phyloP scores from a whole-genome alignment of 2,888 invertebrate genomes.

The Nemotelus nigrinus region DNA sequence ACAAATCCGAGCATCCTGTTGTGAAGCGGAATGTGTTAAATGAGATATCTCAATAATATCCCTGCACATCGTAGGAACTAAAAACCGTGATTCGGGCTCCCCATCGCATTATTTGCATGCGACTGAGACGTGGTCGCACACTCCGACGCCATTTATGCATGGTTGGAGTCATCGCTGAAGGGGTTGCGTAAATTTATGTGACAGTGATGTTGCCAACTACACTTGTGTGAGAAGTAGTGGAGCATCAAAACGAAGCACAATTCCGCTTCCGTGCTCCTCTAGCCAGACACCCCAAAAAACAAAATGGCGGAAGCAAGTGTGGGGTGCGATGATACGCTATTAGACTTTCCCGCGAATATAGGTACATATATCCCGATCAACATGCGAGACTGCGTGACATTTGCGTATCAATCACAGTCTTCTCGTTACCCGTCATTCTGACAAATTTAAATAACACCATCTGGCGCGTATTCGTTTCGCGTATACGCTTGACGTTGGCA shows the following conservation, averaged over 20 bases:
- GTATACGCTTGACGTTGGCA: constrained; percentile 19
- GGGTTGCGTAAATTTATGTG: constrained; percentile 32
- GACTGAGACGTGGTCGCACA: constrained; percentile 20
- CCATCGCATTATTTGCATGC: constrained; percentile 9
- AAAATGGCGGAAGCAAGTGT: constrained; percentile 7
- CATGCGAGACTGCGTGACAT: constrained; percentile 55
- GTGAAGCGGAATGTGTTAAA: background rate
- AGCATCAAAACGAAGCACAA: constrained; percentile 33
- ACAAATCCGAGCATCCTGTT: background rate
- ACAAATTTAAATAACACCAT: constrained; percentile 54
- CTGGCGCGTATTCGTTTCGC: constrained; percentile 40
- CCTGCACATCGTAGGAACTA: constrained; percentile 4
- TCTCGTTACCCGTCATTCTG: constrained; percentile 50
- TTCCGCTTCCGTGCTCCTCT: constrained; percentile 30
- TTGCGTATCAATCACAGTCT: constrained; percentile 54
- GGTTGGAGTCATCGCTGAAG: constrained; percentile 13
- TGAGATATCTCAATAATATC: background rate
- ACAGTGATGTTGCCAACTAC: constrained; percentile 6
- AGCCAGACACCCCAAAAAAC: constrained; percentile 5
- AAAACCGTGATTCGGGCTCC: background rate
- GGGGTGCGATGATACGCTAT: constrained; percentile 17
- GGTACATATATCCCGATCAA: constrained; percentile 49
- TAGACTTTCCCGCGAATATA: constrained; percentile 33
- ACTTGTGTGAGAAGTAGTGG: constrained; percentile 8
- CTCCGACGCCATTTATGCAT: constrained; percentile 21